Base-by-base conservation (phyloP, 2,113 vertebrate genomes). In the Leptosomus discolor region DNA sequence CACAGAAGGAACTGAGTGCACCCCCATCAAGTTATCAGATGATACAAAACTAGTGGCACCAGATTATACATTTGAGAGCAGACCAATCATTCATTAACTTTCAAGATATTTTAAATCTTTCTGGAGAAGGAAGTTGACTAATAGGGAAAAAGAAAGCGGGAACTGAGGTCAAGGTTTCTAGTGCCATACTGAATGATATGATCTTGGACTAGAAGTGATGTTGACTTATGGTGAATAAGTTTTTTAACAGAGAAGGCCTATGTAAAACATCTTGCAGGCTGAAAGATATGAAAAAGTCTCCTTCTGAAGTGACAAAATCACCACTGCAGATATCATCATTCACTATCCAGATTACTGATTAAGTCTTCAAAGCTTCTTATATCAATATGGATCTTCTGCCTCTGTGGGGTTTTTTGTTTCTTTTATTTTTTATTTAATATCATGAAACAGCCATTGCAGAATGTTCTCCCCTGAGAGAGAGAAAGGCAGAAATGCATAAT, bases 371-470 rank as follows among this genome's bases (percentile, higher is more conserved):
- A 77, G 3, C 15, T 82, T 88, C 75, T 78, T 37, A 30, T 0
- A 0, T 20, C 32, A 43, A 12, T 60, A 77, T n/a, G 11, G n/a
- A 56, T 48, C 36, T 56, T 15, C 8, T 61, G 15, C 12, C 6
- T 16, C 46, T 60, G 21, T 20, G 9, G 5, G 7, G 3, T 32
- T 88, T 51, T 68, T 60, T 50, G 5, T 3, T 63, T 54, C 8
- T 1, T 56, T 32, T 36, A 7, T 6, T 12, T 11, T 41, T 65
- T 15, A 30, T 27, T 34, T 15, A 41, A 36, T 56, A 29, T 37
- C 0, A 5, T 39, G 14, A 58, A 67, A 37, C 3, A 34, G 4
- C 3, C 1, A 1, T 13, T 67, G 24, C 30, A 77, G 53, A 81
- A 74, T 45, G 3, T 48, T 87, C 4, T 87, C 18, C 34, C 9